Evolutionary conservation across 2,113 vertebrate species (phyloP).

Genomic region (Gnathonemus echidnorhynchus): DNA sequence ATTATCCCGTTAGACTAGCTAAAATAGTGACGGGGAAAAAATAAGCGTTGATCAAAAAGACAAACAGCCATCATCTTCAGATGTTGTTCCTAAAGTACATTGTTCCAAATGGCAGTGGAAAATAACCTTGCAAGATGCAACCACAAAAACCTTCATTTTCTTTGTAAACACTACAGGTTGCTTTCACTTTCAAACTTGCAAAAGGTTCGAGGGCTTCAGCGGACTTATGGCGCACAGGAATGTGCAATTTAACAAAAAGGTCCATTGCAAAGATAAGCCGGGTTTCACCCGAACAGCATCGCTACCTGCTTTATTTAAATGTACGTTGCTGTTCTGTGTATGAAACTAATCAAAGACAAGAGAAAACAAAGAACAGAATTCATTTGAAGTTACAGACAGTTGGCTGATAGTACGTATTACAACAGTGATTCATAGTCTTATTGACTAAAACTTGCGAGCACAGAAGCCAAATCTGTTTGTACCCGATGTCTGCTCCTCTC

Average conservation of each 20-base stretch:
- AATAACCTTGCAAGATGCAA: not conserved
- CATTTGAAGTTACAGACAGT: not conserved
- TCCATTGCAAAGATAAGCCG: not conserved
- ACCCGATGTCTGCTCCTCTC: not conserved
- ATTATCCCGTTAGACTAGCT: not conserved
- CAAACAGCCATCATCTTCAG: not conserved
- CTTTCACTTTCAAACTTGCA: not conserved
- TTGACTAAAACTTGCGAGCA: not conserved
- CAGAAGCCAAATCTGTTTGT: not conserved
- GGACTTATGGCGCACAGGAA: not conserved
- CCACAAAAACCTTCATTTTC: not conserved
- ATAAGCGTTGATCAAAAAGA: not conserved
- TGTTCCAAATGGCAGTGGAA: not conserved
- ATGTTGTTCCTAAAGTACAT: not conserved
- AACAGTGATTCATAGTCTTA: not conserved
- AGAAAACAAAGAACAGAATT: not conserved
- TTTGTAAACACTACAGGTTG: not conserved
- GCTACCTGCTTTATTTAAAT: not conserved
- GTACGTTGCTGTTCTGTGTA: not conserved
- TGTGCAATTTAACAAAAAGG: not conserved
- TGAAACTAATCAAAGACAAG: not conserved
- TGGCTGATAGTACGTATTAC: not conserved
- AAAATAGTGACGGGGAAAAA: not conserved
- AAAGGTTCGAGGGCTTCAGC: not conserved
- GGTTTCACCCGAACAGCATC: not conserved